Percentiles rank a stretch among this genome's conserved stretches.
phyloP scores from a whole-genome alignment of 2,797 vertebrate genomes.

The Catostomus latipinnis region DNA sequence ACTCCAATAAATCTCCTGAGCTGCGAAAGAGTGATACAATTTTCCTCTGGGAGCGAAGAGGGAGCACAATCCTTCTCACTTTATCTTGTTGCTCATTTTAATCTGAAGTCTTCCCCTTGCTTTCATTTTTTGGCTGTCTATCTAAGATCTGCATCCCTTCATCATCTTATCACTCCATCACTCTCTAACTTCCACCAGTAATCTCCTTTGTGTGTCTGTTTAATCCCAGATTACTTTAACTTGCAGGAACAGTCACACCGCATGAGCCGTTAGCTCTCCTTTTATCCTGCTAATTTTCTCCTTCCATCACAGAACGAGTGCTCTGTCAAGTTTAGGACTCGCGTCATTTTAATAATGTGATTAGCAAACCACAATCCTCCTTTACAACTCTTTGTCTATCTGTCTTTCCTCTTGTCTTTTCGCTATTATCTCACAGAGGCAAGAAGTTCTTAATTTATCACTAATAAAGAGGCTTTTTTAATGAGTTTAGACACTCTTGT shows the following conservation, averaged over 20 bases:
- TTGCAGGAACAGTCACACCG: conserved; percentile 26
- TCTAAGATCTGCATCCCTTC: conserved; percentile 35
- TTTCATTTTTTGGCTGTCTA: conserved; percentile 30
- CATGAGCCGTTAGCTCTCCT: conserved; percentile 30
- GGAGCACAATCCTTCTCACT: conserved; percentile 50
- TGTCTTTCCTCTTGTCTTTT: conserved; percentile 18
- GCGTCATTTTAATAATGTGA: conserved; percentile 79
- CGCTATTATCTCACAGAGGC: conserved; percentile 13
- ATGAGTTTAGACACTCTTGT: conserved; percentile 60
- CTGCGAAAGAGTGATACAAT: conserved; percentile 55
- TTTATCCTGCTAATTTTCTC: conserved; percentile 57
- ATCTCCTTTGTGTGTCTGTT: conserved; percentile 53
- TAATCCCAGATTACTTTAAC: conserved; percentile 56
- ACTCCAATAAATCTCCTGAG: conserved; percentile 15
- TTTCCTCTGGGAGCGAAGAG: conserved; percentile 23
- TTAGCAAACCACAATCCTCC: conserved; percentile 72
- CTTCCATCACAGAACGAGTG: conserved; percentile 64
- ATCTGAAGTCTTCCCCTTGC: conserved; percentile 14
- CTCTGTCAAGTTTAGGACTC: conserved; percentile 77
- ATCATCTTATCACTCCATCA: conserved; percentile 10
- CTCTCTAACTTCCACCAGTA: conserved; percentile 19
- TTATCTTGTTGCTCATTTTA: conserved; percentile 58
- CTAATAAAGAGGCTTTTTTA: conserved; percentile 71
- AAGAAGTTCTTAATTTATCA: conserved; percentile 69
- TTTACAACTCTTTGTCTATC: conserved; percentile 7